Conservation (phyloP, 2,888 invertebrate genomes). For the Blera fallax region DNA sequence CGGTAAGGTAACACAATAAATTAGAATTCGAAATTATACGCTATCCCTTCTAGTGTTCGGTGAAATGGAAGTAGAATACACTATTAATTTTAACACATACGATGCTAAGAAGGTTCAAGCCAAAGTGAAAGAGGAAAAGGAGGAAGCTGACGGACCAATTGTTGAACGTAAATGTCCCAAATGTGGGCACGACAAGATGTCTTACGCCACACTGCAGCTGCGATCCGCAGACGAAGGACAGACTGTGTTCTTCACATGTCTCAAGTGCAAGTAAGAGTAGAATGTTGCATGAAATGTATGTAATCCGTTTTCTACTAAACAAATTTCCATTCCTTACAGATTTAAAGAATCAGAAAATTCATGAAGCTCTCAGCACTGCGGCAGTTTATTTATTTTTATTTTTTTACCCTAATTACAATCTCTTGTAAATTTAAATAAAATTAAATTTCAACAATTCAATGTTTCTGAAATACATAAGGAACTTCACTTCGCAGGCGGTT, state of each 20-base stretch:
- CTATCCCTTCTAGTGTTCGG: conserved; percentile 84
- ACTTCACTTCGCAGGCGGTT: conserved; percentile 20
- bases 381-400: conserved; percentile 33
- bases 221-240: conserved; percentile 99
- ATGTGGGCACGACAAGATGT: conserved; percentile 96
- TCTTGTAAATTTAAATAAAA: conserved; percentile 33
- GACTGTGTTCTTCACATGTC: conserved; percentile 98
- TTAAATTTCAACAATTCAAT: conserved; percentile 2
- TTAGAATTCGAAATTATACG: not conserved
- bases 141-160: conserved; percentile 88
- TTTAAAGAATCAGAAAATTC: conserved; percentile 80
- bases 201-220: conserved; percentile 96
- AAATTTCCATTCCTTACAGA: conserved; percentile 68
- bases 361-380: conserved; percentile 65
- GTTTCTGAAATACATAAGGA: not conserved
- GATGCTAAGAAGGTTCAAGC: conserved; percentile 77
- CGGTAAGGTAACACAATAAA: conserved; percentile 82
- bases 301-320: not conserved
- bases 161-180: conserved; percentile 92
- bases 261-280: conserved; percentile 89
- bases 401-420: conserved; percentile 5
- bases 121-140: conserved; percentile 77
- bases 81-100: conserved; percentile 87
- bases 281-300: conserved; percentile 62
- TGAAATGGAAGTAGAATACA: conserved; percentile 86